A percentile compares a stretch with the other conserved stretches of the same genome.
Conservation (phyloP, 2,113 vertebrate species). For the Scartelaos histophorus region DNA sequence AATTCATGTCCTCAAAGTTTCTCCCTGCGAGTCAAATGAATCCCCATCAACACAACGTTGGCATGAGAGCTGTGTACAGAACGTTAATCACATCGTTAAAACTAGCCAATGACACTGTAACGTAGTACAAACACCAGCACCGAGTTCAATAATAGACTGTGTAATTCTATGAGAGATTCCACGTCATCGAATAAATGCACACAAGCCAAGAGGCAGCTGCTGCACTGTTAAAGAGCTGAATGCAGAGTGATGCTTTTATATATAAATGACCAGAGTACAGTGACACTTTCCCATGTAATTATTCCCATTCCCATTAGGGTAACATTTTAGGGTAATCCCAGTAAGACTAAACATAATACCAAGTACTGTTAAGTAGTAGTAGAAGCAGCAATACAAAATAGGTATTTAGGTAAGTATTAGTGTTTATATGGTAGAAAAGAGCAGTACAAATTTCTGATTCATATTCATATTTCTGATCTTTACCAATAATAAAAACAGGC, state of each 20-base stretch:
- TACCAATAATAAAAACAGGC: too few species aligned
- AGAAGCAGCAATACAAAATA: too few species aligned
- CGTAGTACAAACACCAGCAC: conserved; percentile 6
- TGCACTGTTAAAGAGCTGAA: conserved; percentile 1
- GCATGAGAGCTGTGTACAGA: conserved; percentile 4
- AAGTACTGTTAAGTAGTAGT: too few species aligned
- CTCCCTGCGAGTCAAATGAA: not conserved
- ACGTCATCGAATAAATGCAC: not conserved
- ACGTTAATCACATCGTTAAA: conserved; percentile 27
- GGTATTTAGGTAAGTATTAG: too few species aligned
- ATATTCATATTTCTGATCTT: too few species aligned
- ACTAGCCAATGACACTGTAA: not conserved
- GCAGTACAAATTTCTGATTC: too few species aligned
- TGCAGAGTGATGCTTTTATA: not conserved
- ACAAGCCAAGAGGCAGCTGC: not conserved
- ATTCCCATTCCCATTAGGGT: too few species aligned
- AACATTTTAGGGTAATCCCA: not conserved
- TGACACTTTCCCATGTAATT: not conserved
- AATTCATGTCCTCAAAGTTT: not conserved
- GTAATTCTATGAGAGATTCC: conserved; percentile 1
- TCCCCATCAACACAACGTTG: not conserved
- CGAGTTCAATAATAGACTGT: conserved; percentile 5
- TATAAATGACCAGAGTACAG: not conserved
- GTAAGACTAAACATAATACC: too few species aligned
- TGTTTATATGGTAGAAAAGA: too few species aligned